Evolutionary conservation across 2,888 invertebrate species (phyloP).

Genomic region (Erebia ligea): DNA sequence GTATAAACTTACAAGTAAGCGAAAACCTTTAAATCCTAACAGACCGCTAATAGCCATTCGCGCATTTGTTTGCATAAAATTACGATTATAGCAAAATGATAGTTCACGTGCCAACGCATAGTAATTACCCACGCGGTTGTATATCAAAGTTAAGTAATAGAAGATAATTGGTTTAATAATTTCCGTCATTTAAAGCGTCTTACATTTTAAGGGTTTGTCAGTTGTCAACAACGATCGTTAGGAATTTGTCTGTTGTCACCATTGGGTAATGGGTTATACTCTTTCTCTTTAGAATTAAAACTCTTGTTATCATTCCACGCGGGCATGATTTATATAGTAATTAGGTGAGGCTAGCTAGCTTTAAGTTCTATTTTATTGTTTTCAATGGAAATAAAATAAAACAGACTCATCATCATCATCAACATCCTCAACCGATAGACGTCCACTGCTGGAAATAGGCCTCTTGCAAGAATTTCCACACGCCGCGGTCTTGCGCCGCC

Average conservation of each 20-base stretch:
- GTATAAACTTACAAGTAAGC: constrained; percentile 19
- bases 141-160: constrained; percentile 35
- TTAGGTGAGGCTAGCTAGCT: too few relatives aligned
- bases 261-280: background rate
- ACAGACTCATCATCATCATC: too few relatives aligned
- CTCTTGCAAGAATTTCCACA: too few relatives aligned
- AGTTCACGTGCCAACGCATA: constrained; percentile 21
- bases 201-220: constrained; percentile 21
- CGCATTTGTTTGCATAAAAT: constrained; percentile 45
- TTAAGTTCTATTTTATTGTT: too few relatives aligned
- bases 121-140: constrained; percentile 23
- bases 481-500: too few relatives aligned
- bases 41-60: constrained; percentile 48
- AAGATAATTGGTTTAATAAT: constrained; percentile 37
- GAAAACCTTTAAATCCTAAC: constrained; percentile 11
- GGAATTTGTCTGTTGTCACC: background rate
- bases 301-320: background rate
- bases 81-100: constrained; percentile 27
- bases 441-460: too few relatives aligned
- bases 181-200: constrained; percentile 33
- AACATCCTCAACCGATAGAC: too few relatives aligned
- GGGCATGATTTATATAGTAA: too few relatives aligned
- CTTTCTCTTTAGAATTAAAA: background rate
- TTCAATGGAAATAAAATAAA: too few relatives aligned
- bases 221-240: constrained; percentile 7